Percentiles rank a stretch among this genome's conserved stretches.
These are phyloP conservation scores for Zoanthus solanderi DNA, from an alignment of 92 coral and sea anemone species.

Conservation along the genomic window DNA sequence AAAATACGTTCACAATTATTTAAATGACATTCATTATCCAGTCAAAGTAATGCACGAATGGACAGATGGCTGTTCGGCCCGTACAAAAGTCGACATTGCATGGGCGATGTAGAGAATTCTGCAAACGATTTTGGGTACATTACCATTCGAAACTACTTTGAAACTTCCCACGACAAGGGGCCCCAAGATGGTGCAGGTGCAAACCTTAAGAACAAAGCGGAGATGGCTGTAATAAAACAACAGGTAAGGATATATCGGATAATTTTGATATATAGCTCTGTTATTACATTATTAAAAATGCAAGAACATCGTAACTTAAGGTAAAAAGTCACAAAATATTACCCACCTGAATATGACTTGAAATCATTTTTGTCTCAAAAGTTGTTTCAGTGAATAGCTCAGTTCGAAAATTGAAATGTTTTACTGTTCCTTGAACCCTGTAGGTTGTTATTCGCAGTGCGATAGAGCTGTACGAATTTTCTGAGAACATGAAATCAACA, in stretches of 20 bases:
- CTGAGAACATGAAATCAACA: slow-evolving; percentile 27
- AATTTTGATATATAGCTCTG: too few species aligned
- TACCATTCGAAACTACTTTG: neutral
- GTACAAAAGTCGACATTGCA: neutral
- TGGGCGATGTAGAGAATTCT: neutral
- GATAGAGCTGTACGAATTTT: slow-evolving; percentile 31
- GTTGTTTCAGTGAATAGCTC: too few species aligned
- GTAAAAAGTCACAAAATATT: too few species aligned
- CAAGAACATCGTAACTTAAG: too few species aligned
- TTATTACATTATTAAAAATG: too few species aligned
- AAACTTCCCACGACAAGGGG: neutral
- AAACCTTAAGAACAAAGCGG: neutral
- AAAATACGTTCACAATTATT: neutral
- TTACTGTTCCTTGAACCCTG: neutral
- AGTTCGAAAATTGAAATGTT: neutral
- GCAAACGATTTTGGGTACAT: neutral
- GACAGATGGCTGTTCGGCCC: neutral
- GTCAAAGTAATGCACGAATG: neutral
- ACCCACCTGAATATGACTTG: too few species aligned
- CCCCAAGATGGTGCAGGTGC: slow-evolving; percentile 8
- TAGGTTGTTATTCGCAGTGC: slow-evolving; percentile 65
- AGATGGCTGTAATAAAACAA: too few species aligned
- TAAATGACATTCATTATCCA: neutral
- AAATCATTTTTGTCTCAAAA: too few species aligned
- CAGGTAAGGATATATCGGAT: too few species aligned